Evolutionary conservation across 2,113 vertebrate genomes (phyloP).

Genomic region (Nyctereutes procyonoides): DNA sequence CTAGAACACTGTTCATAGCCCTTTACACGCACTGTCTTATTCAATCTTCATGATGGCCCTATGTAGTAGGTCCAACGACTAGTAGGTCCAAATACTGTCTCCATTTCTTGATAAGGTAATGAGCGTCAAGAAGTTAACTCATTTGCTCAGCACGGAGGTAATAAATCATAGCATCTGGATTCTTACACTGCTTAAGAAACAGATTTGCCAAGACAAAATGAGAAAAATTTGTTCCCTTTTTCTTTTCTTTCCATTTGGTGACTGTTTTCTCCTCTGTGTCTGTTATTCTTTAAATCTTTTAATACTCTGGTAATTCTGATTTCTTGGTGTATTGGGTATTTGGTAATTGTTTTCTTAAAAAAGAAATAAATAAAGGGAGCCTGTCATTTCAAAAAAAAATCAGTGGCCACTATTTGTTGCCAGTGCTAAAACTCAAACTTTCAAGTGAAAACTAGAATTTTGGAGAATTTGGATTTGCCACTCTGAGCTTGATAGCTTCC

Average conservation of each 20-base stretch:
- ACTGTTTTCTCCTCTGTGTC: neutral
- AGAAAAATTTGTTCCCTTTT: neutral
- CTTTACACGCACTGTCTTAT: neutral
- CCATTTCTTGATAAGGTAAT: neutral
- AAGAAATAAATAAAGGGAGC: neutral
- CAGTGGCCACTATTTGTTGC: neutral
- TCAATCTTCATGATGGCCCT: neutral
- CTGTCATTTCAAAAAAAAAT: neutral
- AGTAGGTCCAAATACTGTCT: neutral
- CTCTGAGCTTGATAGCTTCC: neutral
- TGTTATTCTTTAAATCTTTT: constrained; percentile 24
- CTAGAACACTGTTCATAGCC: neutral
- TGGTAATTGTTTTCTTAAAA: constrained; percentile 6
- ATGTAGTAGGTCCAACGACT: neutral
- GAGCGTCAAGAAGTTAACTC: neutral
- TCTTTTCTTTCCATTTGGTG: neutral
- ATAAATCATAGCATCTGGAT: neutral
- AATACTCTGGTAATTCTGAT: neutral
- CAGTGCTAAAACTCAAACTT: neutral
- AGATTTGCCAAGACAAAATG: constrained; percentile 24
- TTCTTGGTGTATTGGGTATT: neutral
- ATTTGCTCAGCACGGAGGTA: neutral
- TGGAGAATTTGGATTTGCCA: neutral
- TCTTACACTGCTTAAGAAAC: neutral
- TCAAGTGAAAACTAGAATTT: constrained; percentile 1